Percentiles rank a stretch among this genome's conserved stretches.
phyloP scores from a whole-genome alignment of 2,113 vertebrate genomes.

The Campylomormyrus tamandua region DNA sequence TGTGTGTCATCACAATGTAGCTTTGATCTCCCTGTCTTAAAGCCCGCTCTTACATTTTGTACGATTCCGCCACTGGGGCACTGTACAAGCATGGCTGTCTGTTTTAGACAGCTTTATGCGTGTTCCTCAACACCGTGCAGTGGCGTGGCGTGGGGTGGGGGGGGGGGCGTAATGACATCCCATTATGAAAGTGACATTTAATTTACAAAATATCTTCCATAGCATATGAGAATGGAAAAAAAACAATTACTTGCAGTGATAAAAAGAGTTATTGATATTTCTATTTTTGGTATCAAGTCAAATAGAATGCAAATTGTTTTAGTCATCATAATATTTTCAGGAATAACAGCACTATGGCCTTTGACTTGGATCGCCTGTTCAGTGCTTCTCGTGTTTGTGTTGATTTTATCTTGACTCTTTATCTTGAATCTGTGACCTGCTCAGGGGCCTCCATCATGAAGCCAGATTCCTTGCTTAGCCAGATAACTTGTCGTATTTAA shows the following conservation, averaged over 20 bases:
- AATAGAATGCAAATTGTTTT: slow-evolving; percentile 1
- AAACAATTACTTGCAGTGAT: neutral
- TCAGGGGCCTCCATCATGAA: neutral
- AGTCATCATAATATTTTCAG: neutral
- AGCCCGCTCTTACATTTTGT: neutral
- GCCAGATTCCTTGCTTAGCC: neutral
- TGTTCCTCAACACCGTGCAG: neutral
- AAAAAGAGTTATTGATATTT: slow-evolving; percentile 5
- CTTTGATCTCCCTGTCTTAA: neutral
- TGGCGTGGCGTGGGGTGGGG: neutral
- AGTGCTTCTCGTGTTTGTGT: neutral
- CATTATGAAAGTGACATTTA: slow-evolving; percentile 17
- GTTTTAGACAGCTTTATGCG: slow-evolving; percentile 1
- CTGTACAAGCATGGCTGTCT: neutral
- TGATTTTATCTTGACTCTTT: neutral
- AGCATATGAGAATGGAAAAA: neutral
- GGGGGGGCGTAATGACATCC: neutral
- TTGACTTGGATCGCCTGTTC: neutral
- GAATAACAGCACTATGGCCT: neutral
- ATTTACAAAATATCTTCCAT: slow-evolving; percentile 15
- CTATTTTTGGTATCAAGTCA: neutral
- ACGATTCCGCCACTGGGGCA: neutral
- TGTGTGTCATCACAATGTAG: neutral
- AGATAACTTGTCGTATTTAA: neutral
- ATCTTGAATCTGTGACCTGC: neutral